Evolutionary conservation across 1,140 invertebrate species (phyloP).

Genomic region (Periplaneta americana): DNA sequence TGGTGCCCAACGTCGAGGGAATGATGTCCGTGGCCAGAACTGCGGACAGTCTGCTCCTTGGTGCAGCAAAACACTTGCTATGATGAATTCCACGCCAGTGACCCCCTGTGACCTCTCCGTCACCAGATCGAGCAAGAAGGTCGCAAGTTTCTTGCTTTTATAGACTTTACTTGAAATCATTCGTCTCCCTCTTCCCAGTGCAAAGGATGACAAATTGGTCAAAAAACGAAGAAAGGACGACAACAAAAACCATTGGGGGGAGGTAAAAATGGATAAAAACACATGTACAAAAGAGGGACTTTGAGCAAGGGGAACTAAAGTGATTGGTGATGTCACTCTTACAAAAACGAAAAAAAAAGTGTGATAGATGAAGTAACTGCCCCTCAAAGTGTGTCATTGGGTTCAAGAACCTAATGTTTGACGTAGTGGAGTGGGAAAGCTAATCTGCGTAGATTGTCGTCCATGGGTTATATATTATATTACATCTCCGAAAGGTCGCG

Average conservation of each 20-base stretch:
- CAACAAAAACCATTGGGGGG: not conserved
- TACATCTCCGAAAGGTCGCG: too few species aligned
- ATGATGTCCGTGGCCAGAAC: not conserved
- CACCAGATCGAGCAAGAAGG: not conserved
- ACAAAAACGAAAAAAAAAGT: too few species aligned
- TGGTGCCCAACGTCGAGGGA: not conserved
- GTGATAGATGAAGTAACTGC: too few species aligned
- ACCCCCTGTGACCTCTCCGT: not conserved
- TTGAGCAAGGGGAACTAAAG: not conserved
- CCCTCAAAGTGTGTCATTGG: too few species aligned
- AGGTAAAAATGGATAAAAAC: not conserved
- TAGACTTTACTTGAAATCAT: conserved; percentile 4
- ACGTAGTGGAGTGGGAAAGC: too few species aligned
- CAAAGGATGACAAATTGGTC: conserved; percentile 6
- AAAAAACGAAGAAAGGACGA: not conserved
- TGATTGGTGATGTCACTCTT: not conserved
- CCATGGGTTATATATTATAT: too few species aligned
- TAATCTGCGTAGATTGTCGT: too few species aligned
- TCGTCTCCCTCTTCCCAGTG: not conserved
- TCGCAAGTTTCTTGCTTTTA: conserved; percentile 5
- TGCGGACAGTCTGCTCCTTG: not conserved
- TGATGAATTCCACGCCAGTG: not conserved
- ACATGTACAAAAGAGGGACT: not conserved
- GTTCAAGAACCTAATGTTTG: too few species aligned
- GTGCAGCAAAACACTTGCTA: not conserved